Percentiles rank a stretch among this genome's conserved stretches.
Evolutionary conservation across 2,888 invertebrate species (phyloP).

Genomic region (Acanthococcus lagerstroemiae): DNA sequence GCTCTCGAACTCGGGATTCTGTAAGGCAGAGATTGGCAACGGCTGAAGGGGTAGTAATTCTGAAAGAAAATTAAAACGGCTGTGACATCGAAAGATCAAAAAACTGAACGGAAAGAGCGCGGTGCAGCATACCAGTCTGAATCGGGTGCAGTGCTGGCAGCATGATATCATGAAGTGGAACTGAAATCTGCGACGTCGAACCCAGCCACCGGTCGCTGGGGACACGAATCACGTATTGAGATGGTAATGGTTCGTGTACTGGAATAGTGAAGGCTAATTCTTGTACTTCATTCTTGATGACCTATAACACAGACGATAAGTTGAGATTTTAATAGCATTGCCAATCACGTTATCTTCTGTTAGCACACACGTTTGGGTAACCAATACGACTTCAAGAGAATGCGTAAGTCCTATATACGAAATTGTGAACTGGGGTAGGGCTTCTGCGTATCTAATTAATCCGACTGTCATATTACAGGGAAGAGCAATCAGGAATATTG

Average conservation of each 20-base stretch:
- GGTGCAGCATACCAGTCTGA: slow-evolving; percentile 58
- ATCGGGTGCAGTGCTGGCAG: slow-evolving; percentile 85
- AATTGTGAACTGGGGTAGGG: no score
- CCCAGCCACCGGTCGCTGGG: slow-evolving; percentile 78
- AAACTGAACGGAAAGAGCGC: no score
- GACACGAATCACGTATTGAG: slow-evolving; percentile 80
- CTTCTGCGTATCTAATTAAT: no score
- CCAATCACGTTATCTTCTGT: not conserved
- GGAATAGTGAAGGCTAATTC: slow-evolving; percentile 92
- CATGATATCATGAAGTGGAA: slow-evolving; percentile 76
- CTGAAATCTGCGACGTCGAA: slow-evolving; percentile 50
- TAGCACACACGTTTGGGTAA: no score
- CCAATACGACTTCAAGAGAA: not conserved
- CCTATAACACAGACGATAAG: slow-evolving; percentile 54
- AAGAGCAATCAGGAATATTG: no score
- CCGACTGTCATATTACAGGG: no score
- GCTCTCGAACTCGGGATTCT: slow-evolving; percentile 63
- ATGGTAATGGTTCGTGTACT: slow-evolving; percentile 76
- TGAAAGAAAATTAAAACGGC: slow-evolving; percentile 40
- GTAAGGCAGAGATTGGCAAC: slow-evolving; percentile 70
- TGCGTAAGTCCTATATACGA: no score
- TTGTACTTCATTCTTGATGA: slow-evolving; percentile 61
- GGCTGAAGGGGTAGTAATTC: slow-evolving; percentile 86
- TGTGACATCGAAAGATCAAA: not conserved
- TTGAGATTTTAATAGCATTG: not conserved